Evolutionary conservation across 1,140 invertebrate species (phyloP).

Genomic region (Leptestheria dahalacensis): DNA sequence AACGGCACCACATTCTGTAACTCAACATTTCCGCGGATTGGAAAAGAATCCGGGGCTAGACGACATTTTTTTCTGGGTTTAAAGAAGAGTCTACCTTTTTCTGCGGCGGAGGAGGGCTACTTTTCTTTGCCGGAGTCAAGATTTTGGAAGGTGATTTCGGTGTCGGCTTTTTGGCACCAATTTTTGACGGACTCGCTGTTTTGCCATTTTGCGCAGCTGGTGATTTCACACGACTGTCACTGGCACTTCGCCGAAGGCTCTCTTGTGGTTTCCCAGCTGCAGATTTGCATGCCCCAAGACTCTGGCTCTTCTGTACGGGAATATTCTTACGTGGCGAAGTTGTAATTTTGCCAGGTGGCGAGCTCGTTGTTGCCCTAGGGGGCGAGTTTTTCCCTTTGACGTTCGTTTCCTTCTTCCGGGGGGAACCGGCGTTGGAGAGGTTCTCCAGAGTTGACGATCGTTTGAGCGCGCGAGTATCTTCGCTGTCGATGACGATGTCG

Average conservation of each 20-base stretch:
- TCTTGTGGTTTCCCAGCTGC: not conserved
- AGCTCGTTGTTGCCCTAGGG: not conserved
- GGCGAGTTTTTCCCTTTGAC: not conserved
- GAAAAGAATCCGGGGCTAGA: too few relatives aligned
- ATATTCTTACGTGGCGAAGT: not conserved
- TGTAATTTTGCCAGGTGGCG: not conserved
- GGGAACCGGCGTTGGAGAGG: not conserved
- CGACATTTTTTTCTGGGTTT: too few relatives aligned
- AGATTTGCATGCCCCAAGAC: not conserved
- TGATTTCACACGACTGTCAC: not conserved
- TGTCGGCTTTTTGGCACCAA: not conserved
- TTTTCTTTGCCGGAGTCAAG: too few relatives aligned
- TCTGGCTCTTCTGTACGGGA: constrained; percentile 4
- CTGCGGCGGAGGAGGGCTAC: too few relatives aligned
- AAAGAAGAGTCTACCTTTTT: too few relatives aligned
- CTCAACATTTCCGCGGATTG: too few relatives aligned
- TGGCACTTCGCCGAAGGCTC: not conserved
- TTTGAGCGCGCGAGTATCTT: not conserved
- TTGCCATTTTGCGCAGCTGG: not conserved
- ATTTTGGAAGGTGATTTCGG: not conserved
- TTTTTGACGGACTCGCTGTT: not conserved
- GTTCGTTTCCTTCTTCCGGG: not conserved
- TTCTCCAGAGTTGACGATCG: not conserved
- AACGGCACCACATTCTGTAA: too few relatives aligned
- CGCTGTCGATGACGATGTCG: constrained; percentile 4